Base-by-base conservation (phyloP, 2,888 invertebrate species). In the Eulithis testata region DNA sequence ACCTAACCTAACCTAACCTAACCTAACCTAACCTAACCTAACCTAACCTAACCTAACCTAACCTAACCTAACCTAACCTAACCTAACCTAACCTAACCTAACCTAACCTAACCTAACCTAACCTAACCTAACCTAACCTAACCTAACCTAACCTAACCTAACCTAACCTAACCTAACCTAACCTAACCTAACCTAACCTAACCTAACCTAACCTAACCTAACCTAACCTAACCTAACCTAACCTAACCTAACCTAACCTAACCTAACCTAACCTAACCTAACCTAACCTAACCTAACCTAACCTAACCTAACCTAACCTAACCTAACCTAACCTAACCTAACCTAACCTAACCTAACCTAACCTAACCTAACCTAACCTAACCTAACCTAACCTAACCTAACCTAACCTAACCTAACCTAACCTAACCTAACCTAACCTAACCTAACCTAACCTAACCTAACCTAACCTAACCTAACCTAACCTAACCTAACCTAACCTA, bases 1-100 rank as follows among this genome's bases (percentile, higher is more conserved):
- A 62, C 62, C 62, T 66, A 47, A 47, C 47, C 53, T 55, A 58
- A 49, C 58, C 52, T 52, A 52, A 52, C 52, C 52, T 52, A 52
- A 52, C 52, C 52, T 52, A 52, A 62, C 62, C 62, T 66, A 47
- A 47, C 47, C 53, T 55, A 58, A 49, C 58, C 52, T 52, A 52
- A 52, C 52, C 52, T 52, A 52, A 52, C 52, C 52, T 52, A 52
- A 62, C 62, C 62, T 66, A 47, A 47, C 47, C 53, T 55, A 58
- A 49, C 58, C 52, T 52, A 52, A 52, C 52, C 52, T 52, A 52
- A 52, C 52, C 52, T 52, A 52, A 62, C 62, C 62, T 66, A 47
- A 47, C 47, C 53, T 55, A 58, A 49, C 58, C 52, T 52, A 52
- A 52, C 52, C 52, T 52, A 52, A 52, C 52, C 52, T 52, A 52